Conservation (phyloP, 1,140 invertebrate species). For the Propsilocerus akamusi region DNA sequence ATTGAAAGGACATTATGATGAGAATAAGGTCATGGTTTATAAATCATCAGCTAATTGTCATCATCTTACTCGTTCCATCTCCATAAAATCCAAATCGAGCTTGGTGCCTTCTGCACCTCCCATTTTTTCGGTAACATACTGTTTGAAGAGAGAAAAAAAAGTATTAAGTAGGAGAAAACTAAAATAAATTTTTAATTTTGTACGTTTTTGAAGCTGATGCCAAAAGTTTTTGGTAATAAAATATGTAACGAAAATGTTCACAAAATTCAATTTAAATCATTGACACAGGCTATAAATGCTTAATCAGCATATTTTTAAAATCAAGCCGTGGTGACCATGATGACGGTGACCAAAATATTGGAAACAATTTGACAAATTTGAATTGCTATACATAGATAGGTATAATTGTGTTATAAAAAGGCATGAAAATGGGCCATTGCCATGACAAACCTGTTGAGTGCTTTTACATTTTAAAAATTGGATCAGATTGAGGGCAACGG, state of each 20-base stretch:
- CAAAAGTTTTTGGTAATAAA: background rate
- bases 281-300: background rate
- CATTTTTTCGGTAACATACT: constrained; percentile 99
- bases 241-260: background rate
- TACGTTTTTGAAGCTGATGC: constrained; percentile 10
- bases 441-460: too few species aligned
- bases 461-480: too few species aligned
- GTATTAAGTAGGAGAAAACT: constrained; percentile 5
- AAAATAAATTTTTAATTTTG: constrained; percentile 9
- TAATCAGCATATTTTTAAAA: background rate
- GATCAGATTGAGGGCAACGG: too few species aligned
- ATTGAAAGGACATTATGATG: constrained; percentile 4
- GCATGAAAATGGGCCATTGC: too few species aligned
- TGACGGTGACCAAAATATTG: too few species aligned
- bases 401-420: too few species aligned
- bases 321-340: background rate
- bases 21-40: background rate
- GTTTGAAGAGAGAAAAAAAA: constrained; percentile 30
- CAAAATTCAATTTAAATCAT: constrained; percentile 5
- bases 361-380: too few species aligned
- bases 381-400: too few species aligned
- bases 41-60: background rate
- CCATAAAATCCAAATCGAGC: constrained; percentile 93
- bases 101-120: constrained; percentile 98
- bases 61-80: constrained; percentile 90